phyloP scores from a whole-genome alignment of 2,888 invertebrate species.

The Bombylius major region DNA sequence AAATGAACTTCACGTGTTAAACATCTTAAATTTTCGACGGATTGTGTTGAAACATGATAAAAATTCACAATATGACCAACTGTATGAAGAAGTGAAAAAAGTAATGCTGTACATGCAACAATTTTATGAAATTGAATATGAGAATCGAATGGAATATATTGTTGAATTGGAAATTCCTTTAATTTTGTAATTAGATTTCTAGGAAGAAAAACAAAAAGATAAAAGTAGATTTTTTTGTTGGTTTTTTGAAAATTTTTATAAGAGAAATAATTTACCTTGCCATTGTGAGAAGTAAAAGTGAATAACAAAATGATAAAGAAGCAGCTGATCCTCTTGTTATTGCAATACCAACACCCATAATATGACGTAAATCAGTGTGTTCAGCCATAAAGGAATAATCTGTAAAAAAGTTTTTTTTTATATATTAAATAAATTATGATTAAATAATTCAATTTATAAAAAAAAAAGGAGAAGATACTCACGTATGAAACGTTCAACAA shows the following conservation, averaged over 20 bases:
- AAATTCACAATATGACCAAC: slow-evolving; percentile 94
- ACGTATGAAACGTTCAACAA: slow-evolving; percentile 89
- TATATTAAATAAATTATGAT: not conserved
- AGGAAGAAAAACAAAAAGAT: slow-evolving; percentile 40
- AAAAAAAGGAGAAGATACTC: slow-evolving; percentile 29
- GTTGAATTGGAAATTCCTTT: slow-evolving; percentile 86
- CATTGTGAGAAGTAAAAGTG: slow-evolving; percentile 82
- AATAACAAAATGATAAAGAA: slow-evolving; percentile 88
- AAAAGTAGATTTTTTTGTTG: not conserved
- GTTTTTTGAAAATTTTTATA: too few species aligned
- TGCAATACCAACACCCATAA: slow-evolving; percentile 95
- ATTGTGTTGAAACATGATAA: slow-evolving; percentile 93
- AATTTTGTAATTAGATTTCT: slow-evolving; percentile 81
- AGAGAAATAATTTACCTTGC: slow-evolving; percentile 43
- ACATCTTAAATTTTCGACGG: slow-evolving; percentile 81
- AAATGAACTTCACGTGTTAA: slow-evolving; percentile 89
- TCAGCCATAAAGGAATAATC: slow-evolving; percentile 95
- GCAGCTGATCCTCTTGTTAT: slow-evolving; percentile 91
- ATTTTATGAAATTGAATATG: slow-evolving; percentile 97
- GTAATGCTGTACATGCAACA: slow-evolving; percentile 84
- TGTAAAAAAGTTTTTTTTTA: slow-evolving; percentile 22
- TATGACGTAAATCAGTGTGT: slow-evolving; percentile 85
- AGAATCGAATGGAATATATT: slow-evolving; percentile 86
- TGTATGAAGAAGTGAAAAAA: slow-evolving; percentile 85
- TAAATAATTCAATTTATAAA: not conserved